Evolutionary conservation across 2,797 vertebrate species (phyloP).

Genomic region (Sebastes melanostomus): DNA sequence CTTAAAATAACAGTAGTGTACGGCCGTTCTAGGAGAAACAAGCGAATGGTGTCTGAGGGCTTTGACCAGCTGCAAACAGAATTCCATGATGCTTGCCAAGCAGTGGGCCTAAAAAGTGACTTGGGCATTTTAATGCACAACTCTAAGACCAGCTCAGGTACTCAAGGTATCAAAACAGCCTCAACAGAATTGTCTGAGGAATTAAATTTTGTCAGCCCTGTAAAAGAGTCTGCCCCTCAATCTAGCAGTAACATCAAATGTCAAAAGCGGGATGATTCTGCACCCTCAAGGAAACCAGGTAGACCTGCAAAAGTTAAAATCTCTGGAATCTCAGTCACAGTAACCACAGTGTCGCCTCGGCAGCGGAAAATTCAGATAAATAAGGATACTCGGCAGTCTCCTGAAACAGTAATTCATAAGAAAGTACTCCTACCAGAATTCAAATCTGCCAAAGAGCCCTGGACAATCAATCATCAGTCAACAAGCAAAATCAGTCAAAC

Average conservation of each 20-base stretch:
- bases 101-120: conserved; percentile 57
- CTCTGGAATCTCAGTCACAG: conserved; percentile 93
- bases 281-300: conserved; percentile 88
- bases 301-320: conserved; percentile 95
- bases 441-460: conserved; percentile 73
- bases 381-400: conserved; percentile 74
- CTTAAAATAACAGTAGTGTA: conserved; percentile 93
- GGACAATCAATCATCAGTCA: conserved; percentile 69
- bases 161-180: conserved; percentile 15
- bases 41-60: conserved; percentile 90
- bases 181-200: conserved; percentile 68
- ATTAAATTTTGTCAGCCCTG: conserved; percentile 82
- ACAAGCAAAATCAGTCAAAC: conserved; percentile 45
- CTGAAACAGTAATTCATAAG: conserved; percentile 38
- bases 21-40: conserved; percentile 91
- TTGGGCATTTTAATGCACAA: conserved; percentile 51
- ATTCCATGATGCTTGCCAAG: conserved; percentile 64
- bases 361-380: conserved; percentile 90
- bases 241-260: conserved; percentile 83
- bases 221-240: conserved; percentile 80
- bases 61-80: conserved; percentile 74
- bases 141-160: conserved; percentile 48
- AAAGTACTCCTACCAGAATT: conserved; percentile 63
- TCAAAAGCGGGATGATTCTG: conserved; percentile 81
- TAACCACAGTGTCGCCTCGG: conserved; percentile 89